A percentile compares a stretch with the other conserved stretches of the same genome.
Evolutionary conservation across 2,113 vertebrate genomes (phyloP).

Genomic region (Corvus cornix): DNA sequence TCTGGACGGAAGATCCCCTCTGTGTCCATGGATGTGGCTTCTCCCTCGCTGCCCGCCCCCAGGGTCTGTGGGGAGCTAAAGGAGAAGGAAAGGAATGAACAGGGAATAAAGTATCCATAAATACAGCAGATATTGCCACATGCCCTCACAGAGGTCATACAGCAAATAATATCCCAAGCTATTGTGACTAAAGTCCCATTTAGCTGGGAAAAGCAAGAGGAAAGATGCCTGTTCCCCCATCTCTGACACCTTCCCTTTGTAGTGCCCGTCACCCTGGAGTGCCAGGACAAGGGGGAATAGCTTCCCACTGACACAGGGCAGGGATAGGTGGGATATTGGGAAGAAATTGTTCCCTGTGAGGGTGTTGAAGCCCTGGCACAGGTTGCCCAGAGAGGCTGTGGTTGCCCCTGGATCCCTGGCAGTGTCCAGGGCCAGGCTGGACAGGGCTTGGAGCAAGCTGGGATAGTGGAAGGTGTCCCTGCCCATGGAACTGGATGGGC

Average conservation of each 20-base stretch:
- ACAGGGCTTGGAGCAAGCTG: neutral
- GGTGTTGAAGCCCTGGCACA: neutral
- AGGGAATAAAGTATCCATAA: neutral
- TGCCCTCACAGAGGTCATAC: too few relatives aligned
- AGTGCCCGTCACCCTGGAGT: neutral
- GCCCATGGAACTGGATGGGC: neutral
- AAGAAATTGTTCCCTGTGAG: too few relatives aligned
- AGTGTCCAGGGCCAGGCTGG: neutral
- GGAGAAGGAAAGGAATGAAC: neutral
- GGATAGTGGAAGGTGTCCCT: neutral
- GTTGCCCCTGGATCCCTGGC: neutral
- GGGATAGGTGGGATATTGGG: neutral
- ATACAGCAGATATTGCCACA: neutral
- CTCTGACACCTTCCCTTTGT: neutral
- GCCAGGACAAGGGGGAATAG: neutral
- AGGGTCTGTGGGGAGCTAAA: constrained; percentile 90
- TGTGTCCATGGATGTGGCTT: constrained; percentile 68
- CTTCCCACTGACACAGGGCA: neutral
- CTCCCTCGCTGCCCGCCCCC: constrained; percentile 91
- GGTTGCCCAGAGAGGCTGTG: neutral
- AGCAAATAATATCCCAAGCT: neutral
- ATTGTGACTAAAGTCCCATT: neutral
- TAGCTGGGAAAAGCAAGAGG: neutral
- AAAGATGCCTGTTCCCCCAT: neutral
- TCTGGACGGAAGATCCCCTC: constrained; percentile 95